Evolutionary conservation across 2,888 invertebrate genomes (phyloP), one percentile per base, ranked within the genome.

Genomic region (Lepidocyrtoides sp.): DNA sequence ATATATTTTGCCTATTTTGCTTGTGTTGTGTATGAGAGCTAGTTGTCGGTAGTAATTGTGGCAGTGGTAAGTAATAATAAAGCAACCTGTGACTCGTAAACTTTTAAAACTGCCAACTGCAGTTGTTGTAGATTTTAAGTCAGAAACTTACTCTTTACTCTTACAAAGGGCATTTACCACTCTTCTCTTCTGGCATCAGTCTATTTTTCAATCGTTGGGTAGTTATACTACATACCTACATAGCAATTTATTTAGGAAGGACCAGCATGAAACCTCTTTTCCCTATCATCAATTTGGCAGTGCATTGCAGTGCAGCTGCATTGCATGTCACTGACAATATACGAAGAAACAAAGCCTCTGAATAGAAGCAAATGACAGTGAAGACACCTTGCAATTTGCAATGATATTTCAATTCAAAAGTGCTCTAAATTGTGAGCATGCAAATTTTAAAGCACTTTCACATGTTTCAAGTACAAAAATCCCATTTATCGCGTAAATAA

Each of bases 11-110:
- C 36, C 36, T 36, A 12, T 36, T 79, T 17, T 57, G 29, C 36
- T 72, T 79, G 48, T 86, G 60, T n/a, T n/a, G n/a, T n/a, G n/a
- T n/a, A n/a, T 54, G 77, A 57, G 75, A 87, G 87, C 79, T 86
- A 44, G 48, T 85, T 81, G 84, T 32, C 63, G 87, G 20, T 88
- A 69, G 88, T 88, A 88, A 87, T 87, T 79, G 63, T 72, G 20
- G 57, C 36, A 57, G 29, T 69, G 54, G 54, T 79, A 32, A 51
- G 48, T 57, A 81, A 72, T 88, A 88, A 69, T 88, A 81, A 88
- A 82, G 82, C 88, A 72, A 82, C 81, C 51, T 57, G 88, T 69
- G 88, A 86, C 77, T 82, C 44, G 69, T 69, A 57, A 26, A 79
- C 4, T 32, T 51, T 54, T 54, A 57, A 79, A 79, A 57, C 57